Percentiles rank a stretch among this genome's conserved stretches.
phyloP scores from a whole-genome alignment of 2,888 invertebrate genomes.

The Lathronympha strigana region DNA sequence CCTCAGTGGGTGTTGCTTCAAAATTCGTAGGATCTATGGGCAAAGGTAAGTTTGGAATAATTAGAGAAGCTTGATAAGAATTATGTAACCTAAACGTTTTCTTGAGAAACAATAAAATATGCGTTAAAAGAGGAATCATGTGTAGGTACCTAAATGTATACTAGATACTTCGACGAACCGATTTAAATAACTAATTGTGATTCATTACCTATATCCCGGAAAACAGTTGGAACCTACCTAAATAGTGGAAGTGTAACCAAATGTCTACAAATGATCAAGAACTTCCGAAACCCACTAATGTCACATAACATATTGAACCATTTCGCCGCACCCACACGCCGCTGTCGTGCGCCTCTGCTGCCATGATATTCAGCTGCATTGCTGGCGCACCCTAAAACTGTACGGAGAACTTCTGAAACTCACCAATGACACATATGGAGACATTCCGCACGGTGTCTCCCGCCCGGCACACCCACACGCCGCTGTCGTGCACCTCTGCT shows the following conservation, averaged over 20 bases:
- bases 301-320: constrained; percentile 64
- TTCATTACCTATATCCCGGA: too few species aligned
- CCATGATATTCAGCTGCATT: constrained; percentile 56
- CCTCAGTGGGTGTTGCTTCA: constrained; percentile 58
- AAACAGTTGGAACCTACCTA: too few species aligned
- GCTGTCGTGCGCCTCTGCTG: constrained; percentile 58
- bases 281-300: constrained; percentile 58
- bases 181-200: too few species aligned
- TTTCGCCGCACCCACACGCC: constrained; percentile 65
- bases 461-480: constrained; percentile 65
- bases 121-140: too few species aligned
- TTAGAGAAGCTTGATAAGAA: too few species aligned
- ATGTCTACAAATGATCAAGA: too few species aligned
- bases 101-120: too few species aligned
- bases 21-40: constrained; percentile 65
- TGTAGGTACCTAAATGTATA: too few species aligned
- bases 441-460: constrained; percentile 54
- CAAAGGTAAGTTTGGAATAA: neutral
- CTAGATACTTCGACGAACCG: too few species aligned
- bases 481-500: constrained; percentile 60
- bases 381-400: constrained; percentile 50
- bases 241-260: too few species aligned
- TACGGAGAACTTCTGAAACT: constrained; percentile 48
- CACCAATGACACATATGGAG: constrained; percentile 69
- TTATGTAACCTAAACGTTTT: too few species aligned